Percentiles rank a stretch among this genome's conserved stretches.
phyloP scores from a whole-genome alignment of 1,140 invertebrate species.

The Macrobrachium nipponense region DNA sequence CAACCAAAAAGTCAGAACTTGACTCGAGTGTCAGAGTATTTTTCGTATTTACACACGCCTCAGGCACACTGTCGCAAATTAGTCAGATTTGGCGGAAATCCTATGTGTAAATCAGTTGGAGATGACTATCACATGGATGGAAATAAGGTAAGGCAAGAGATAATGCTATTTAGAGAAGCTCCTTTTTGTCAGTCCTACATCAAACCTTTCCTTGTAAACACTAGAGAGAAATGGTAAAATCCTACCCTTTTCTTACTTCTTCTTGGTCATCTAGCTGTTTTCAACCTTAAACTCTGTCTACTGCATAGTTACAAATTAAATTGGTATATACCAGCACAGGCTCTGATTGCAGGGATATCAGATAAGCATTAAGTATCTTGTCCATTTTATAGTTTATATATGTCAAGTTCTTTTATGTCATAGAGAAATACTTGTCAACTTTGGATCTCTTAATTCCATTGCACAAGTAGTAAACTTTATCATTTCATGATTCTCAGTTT shows the following conservation, averaged over 20 bases:
- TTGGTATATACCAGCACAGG: no score
- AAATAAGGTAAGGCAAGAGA: slow-evolving; percentile 21
- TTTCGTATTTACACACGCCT: slow-evolving; percentile 21
- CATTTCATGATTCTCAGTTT: background rate
- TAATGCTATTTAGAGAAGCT: background rate
- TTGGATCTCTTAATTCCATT: background rate
- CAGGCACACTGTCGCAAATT: slow-evolving; percentile 36
- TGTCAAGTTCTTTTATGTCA: no score
- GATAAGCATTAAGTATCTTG: no score
- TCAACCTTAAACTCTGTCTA: no score
- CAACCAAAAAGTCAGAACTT: background rate
- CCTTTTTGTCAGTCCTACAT: no score
- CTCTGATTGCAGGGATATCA: no score
- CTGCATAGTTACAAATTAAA: no score
- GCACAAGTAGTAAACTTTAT: background rate
- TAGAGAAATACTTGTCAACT: background rate
- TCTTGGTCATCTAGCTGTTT: no score
- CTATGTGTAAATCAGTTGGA: background rate
- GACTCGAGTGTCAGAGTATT: background rate
- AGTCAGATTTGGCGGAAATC: slow-evolving; percentile 9
- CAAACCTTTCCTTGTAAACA: no score
- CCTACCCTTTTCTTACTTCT: no score
- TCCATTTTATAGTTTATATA: no score
- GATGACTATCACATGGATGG: slow-evolving; percentile 23
- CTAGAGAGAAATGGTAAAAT: no score